Evolutionary conservation across 2,797 vertebrate genomes (phyloP).

Genomic region (Helarctos malayanus): DNA sequence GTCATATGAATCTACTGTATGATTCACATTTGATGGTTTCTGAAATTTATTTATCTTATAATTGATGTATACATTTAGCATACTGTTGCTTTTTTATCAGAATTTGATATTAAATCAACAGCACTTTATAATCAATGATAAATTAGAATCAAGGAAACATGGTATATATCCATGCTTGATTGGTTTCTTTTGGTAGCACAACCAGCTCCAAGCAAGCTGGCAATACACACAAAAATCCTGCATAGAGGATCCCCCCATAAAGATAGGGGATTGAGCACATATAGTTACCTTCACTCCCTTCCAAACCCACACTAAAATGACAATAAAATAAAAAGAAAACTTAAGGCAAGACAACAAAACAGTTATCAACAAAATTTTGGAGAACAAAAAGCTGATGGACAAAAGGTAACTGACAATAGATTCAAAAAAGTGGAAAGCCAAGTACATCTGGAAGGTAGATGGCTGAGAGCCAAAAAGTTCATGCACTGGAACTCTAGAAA

Average conservation of each 20-base stretch:
- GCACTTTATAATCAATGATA: not conserved
- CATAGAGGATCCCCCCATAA: not conserved
- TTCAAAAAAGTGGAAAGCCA: not conserved
- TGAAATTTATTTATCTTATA: conserved; percentile 20
- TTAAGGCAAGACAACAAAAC: not conserved
- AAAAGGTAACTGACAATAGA: not conserved
- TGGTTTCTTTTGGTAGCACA: not conserved
- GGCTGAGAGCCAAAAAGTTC: not conserved
- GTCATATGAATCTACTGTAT: not conserved
- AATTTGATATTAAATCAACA: conserved; percentile 45
- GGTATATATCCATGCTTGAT: not conserved
- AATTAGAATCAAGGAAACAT: conserved; percentile 23
- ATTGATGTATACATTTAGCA: conserved; percentile 9
- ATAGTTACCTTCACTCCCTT: not conserved
- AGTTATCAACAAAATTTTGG: conserved; percentile 23
- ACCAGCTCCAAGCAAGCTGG: conserved; percentile 7
- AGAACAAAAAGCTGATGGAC: not conserved
- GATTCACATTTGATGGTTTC: not conserved
- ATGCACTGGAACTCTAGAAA: not conserved
- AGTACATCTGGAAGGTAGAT: not conserved
- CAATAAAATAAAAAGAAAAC: not conserved
- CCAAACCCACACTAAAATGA: not conserved
- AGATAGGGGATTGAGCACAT: not conserved
- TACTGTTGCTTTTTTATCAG: not conserved
- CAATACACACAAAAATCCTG: not conserved